Percentiles rank a stretch among this genome's conserved stretches.
Conservation (phyloP, 2,113 vertebrate species). For the Arvicanthis niloticus region DNA sequence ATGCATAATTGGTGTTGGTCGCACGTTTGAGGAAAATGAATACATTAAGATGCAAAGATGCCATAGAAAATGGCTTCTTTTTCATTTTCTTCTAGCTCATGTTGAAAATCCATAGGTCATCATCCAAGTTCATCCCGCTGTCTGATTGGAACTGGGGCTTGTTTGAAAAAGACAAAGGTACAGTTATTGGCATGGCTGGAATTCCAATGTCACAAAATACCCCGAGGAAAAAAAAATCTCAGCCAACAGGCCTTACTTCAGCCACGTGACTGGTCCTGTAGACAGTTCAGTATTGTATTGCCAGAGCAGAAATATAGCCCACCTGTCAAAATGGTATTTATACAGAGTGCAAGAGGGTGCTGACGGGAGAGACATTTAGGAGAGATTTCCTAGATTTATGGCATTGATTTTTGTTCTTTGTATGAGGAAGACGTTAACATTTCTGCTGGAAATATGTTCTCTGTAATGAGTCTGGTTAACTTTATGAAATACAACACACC, state of each 20-base stretch:
- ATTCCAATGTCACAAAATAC: constrained; percentile 57
- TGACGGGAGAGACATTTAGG: constrained; percentile 59
- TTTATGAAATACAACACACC: constrained; percentile 73
- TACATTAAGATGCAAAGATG: neutral
- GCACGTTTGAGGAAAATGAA: neutral
- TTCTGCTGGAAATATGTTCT: constrained; percentile 72
- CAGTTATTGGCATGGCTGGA: neutral
- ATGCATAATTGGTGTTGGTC: neutral
- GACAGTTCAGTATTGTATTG: neutral
- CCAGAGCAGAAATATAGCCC: constrained; percentile 54
- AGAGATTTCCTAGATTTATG: constrained; percentile 76
- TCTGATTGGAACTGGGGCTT: constrained; percentile 6
- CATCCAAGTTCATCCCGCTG: neutral
- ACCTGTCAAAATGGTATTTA: constrained; percentile 73
- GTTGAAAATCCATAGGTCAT: constrained; percentile 61
- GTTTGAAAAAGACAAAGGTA: constrained; percentile 62
- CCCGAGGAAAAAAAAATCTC: constrained; percentile 18
- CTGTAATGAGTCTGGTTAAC: constrained; percentile 77
- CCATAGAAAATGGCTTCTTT: neutral
- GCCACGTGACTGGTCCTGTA: neutral
- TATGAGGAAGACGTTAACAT: constrained; percentile 78
- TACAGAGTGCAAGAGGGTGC: neutral
- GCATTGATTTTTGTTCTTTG: constrained; percentile 81
- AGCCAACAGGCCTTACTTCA: neutral
- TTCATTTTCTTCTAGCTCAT: neutral